Conservation (phyloP, 2,797 vertebrate genomes). For the Micromesistius poutassou region DNA sequence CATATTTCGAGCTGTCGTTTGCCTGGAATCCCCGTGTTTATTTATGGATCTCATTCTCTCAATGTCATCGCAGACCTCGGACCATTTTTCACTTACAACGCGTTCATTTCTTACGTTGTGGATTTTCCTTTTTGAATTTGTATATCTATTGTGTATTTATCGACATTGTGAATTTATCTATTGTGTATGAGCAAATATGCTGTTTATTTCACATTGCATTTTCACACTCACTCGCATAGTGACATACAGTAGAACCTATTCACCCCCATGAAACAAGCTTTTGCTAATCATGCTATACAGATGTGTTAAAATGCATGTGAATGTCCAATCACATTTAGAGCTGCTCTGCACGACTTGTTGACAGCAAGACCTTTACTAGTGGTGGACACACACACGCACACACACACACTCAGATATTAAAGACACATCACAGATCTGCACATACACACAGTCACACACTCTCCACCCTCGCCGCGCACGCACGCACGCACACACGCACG, state of each 20-base stretch:
- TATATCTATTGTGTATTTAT: neutral
- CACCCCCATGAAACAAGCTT: neutral
- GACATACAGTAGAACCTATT: conserved; percentile 1
- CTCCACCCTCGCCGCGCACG: no score
- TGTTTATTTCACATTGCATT: neutral
- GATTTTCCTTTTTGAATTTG: neutral
- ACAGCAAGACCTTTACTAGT: neutral
- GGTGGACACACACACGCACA: no score
- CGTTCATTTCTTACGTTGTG: neutral
- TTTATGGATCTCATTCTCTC: neutral
- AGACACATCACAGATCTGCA: no score
- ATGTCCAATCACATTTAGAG: conserved; percentile 1
- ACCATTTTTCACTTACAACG: neutral
- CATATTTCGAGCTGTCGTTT: neutral
- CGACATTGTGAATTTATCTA: neutral
- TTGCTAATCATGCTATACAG: no score
- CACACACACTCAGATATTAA: no score
- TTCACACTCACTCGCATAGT: neutral
- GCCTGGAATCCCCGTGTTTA: neutral
- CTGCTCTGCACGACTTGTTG: neutral
- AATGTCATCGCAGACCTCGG: neutral
- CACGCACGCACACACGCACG: no score
- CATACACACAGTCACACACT: no score
- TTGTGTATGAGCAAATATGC: neutral
- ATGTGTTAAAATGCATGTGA: neutral